A percentile compares a stretch with the other conserved stretches of the same genome.
These are phyloP conservation scores for Perdita meconis DNA, from an alignment of 2,888 invertebrate species.

Conservation along the genomic window DNA sequence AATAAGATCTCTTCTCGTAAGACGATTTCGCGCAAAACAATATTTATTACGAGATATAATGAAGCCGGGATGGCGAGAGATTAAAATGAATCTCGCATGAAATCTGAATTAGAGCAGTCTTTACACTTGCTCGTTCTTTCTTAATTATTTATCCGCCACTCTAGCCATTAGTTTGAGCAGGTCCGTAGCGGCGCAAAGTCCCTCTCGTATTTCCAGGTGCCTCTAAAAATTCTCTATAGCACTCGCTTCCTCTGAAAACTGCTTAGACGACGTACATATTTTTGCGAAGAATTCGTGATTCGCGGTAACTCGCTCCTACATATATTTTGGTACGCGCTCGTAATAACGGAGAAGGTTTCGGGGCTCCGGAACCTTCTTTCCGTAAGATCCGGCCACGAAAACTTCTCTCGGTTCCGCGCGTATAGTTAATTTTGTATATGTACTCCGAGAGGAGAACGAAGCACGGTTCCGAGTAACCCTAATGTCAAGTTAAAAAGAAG, in stretches of 20 bases:
- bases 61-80: not conserved
- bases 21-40: not conserved
- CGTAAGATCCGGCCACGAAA: not conserved
- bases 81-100: not conserved
- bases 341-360: too few relatives aligned
- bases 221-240: too few relatives aligned
- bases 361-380: too few relatives aligned
- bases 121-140: not conserved
- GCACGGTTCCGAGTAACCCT: not conserved
- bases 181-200: too few relatives aligned
- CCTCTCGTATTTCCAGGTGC: too few relatives aligned
- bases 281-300: too few relatives aligned
- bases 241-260: too few relatives aligned
- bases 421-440: not conserved
- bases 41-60: not conserved
- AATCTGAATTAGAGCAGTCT: not conserved
- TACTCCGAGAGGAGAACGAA: not conserved
- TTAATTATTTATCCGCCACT: not conserved
- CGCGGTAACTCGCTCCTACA: too few relatives aligned
- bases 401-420: not conserved
- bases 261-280: too few relatives aligned
- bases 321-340: not conserved
- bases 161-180: too few relatives aligned
- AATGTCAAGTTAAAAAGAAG: conserved; percentile 30
- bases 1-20: not conserved